These are phyloP conservation scores for Parnassius orleans DNA, from an alignment of 2,888 invertebrate species.

Conservation along the genomic window DNA sequence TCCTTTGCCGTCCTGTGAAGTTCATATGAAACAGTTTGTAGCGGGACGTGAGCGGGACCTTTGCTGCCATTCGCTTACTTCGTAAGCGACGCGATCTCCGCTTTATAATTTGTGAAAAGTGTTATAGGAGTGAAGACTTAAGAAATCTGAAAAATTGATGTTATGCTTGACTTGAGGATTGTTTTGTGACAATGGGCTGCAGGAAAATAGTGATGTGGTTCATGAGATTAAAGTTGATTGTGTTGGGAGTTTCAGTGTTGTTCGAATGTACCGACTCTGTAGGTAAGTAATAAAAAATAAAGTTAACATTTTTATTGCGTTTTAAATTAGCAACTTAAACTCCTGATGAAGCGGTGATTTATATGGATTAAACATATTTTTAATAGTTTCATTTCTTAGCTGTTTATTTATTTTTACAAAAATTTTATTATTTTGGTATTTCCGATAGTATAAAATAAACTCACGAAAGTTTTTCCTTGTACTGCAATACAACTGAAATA, in stretches of 20 bases:
- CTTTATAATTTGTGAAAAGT: constrained; percentile 4
- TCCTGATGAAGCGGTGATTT: too few species aligned
- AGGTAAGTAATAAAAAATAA: constrained; percentile 48
- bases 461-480: too few species aligned
- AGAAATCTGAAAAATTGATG: background rate
- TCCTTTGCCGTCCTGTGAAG: constrained; percentile 41
- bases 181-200: constrained; percentile 41
- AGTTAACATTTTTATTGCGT: background rate
- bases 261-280: constrained; percentile 69
- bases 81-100: background rate
- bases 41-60: constrained; percentile 34
- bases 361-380: too few species aligned
- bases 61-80: constrained; percentile 33
- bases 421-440: too few species aligned
- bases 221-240: constrained; percentile 46
- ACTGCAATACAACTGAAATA: too few species aligned
- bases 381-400: too few species aligned
- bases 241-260: constrained; percentile 73
- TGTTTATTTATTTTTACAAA: too few species aligned
- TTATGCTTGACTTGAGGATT: constrained; percentile 3
- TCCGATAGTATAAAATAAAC: too few species aligned
- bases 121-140: background rate
- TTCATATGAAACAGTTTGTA: constrained; percentile 43
- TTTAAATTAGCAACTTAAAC: too few species aligned
- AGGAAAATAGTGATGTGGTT: constrained; percentile 62